Percentiles rank a stretch among this genome's conserved stretches.
Conservation (phyloP, 2,797 vertebrate genomes). For the Tragelaphus eurycerus region DNA sequence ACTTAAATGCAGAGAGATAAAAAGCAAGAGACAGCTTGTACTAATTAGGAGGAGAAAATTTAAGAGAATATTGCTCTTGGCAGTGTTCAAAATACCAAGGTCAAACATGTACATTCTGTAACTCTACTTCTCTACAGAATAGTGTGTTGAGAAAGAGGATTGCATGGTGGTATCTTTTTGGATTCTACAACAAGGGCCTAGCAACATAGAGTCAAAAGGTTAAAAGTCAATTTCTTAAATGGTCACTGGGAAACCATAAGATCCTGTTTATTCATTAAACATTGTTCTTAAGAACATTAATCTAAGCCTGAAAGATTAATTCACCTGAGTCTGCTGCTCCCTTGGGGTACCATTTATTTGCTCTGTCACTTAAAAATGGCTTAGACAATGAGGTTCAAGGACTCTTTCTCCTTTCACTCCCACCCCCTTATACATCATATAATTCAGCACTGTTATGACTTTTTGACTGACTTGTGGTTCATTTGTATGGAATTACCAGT, state of each 20-base stretch:
- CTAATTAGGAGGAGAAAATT: conserved; percentile 75
- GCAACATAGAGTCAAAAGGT: not conserved
- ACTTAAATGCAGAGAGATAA: conserved; percentile 72
- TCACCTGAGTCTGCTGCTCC: not conserved
- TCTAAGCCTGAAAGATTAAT: conserved; percentile 22
- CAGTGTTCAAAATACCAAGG: conserved; percentile 74
- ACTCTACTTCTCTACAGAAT: not conserved
- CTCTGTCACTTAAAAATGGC: not conserved
- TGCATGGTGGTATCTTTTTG: not conserved
- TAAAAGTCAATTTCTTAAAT: not conserved
- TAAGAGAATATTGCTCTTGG: conserved; percentile 74
- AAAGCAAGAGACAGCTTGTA: conserved; percentile 73
- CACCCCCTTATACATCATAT: not conserved
- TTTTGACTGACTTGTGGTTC: not conserved
- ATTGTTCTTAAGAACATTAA: conserved; percentile 7
- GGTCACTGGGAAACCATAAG: conserved; percentile 2
- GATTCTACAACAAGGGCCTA: not conserved
- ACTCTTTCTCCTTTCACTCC: not conserved
- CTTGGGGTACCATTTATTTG: not conserved
- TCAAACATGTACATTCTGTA: conserved; percentile 52
- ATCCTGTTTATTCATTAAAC: conserved; percentile 49
- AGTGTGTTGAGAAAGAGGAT: not conserved
- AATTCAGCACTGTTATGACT: not conserved
- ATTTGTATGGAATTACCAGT: not conserved
- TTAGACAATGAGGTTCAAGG: conserved; percentile 25